These are phyloP conservation scores for Butorides virescens DNA, from an alignment of 2,113 vertebrate genomes.

Conservation along the genomic window DNA sequence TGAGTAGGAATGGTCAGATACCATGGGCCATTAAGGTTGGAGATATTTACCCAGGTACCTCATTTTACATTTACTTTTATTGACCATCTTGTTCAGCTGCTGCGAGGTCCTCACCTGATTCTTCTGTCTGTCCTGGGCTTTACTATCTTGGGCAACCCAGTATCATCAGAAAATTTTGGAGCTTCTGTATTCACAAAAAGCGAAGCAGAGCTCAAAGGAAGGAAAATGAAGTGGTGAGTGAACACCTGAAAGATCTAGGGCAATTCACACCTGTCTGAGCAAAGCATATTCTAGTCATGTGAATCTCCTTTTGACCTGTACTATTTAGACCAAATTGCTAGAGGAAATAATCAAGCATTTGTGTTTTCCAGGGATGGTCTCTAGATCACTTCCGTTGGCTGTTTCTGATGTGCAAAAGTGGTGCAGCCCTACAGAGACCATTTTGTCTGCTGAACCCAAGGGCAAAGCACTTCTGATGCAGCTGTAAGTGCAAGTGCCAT, in stretches of 20 bases:
- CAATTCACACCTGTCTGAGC: background rate
- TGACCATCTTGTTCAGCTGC: background rate
- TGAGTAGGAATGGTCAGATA: background rate
- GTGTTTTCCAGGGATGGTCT: background rate
- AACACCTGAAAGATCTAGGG: background rate
- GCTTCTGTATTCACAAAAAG: background rate
- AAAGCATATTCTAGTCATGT: background rate
- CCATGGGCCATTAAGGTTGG: background rate
- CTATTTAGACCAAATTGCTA: background rate
- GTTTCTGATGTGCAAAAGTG: background rate
- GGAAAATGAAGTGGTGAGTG: background rate
- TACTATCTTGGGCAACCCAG: background rate
- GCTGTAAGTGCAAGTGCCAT: background rate
- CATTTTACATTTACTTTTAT: background rate
- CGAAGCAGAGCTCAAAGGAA: background rate
- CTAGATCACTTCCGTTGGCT: background rate
- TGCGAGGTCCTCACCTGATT: background rate
- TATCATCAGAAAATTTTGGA: background rate
- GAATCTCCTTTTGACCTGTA: background rate
- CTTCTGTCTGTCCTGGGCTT: background rate
- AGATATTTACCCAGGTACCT: background rate
- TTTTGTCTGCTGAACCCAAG: background rate
- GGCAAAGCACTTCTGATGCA: background rate
- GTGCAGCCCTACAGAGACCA: background rate
- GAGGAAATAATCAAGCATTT: background rate